phyloP scores from a whole-genome alignment of 2,797 vertebrate genomes.

The Sebastes goodei region DNA sequence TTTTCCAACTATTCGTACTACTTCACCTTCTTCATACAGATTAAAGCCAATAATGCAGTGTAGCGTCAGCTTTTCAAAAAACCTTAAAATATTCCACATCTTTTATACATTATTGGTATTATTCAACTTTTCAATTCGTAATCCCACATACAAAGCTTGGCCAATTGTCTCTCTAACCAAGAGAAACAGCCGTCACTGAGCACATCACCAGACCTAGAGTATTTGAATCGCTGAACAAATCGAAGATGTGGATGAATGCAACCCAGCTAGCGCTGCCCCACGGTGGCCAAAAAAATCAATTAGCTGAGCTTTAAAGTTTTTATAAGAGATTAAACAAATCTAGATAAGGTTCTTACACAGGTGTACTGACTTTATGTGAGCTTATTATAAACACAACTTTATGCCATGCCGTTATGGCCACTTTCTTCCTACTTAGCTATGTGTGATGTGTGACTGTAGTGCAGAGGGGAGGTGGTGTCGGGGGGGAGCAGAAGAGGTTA shows the following conservation, averaged over 20 bases:
- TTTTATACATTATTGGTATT: too few species aligned
- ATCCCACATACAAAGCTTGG: too few species aligned
- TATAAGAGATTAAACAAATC: too few species aligned
- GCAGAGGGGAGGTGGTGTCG: neutral
- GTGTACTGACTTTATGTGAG: neutral
- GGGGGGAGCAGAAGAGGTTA: conserved; percentile 16
- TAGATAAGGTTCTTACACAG: neutral
- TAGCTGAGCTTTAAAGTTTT: neutral
- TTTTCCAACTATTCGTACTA: too few species aligned
- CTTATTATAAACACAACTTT: neutral
- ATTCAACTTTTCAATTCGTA: too few species aligned
- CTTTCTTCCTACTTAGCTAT: neutral
- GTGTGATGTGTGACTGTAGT: conserved; percentile 10
- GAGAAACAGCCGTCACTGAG: neutral
- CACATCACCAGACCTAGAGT: neutral
- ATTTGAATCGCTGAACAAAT: neutral
- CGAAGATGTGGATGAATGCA: neutral
- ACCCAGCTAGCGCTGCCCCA: neutral
- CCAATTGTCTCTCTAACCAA: neutral
- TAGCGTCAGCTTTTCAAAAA: too few species aligned
- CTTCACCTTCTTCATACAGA: too few species aligned
- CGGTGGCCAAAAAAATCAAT: neutral
- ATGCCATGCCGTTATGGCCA: neutral
- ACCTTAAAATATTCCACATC: too few species aligned
- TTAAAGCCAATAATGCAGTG: too few species aligned